Evolutionary conservation across 2,888 invertebrate species (phyloP).

Genomic region (Acholoe squamosa): DNA sequence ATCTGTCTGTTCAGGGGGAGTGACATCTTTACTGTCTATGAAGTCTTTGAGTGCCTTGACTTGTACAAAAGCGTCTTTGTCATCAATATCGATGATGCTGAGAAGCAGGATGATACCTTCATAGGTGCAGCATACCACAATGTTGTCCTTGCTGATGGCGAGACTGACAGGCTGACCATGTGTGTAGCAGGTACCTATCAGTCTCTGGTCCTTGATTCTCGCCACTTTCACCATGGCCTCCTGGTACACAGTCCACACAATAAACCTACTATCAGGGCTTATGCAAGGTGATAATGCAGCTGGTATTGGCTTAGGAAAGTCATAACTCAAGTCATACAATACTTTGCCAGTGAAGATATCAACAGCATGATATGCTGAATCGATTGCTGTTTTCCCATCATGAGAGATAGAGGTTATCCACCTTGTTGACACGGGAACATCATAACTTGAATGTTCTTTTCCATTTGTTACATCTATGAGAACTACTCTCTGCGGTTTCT

Average conservation of each 20-base stretch:
- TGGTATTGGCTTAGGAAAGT: background rate
- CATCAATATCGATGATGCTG: constrained; percentile 4
- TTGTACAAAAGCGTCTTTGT: background rate
- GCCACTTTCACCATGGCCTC: constrained; percentile 71
- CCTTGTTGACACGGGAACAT: background rate
- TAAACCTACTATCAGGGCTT: constrained; percentile 69
- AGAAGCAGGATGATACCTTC: constrained; percentile 74
- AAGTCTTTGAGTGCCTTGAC: background rate
- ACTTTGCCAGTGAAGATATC: constrained; percentile 70
- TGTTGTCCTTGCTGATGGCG: constrained; percentile 68
- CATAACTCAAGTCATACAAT: constrained; percentile 69
- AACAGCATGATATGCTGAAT: constrained; percentile 69
- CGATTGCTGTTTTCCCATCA: constrained; percentile 71
- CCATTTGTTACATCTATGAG: constrained; percentile 70
- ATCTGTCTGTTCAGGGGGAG: too few relatives aligned
- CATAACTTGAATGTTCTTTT: constrained; percentile 59
- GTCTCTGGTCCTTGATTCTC: constrained; percentile 64
- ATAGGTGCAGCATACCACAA: constrained; percentile 73
- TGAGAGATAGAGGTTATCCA: constrained; percentile 64
- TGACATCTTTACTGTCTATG: background rate
- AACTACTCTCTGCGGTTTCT: constrained; percentile 61
- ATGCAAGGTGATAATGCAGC: constrained; percentile 66
- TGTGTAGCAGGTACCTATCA: constrained; percentile 70
- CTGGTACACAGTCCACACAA: constrained; percentile 70
- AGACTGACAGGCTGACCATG: constrained; percentile 73